Evolutionary conservation across 2,888 invertebrate species (phyloP).

Genomic region (Phaedon cochleariae): DNA sequence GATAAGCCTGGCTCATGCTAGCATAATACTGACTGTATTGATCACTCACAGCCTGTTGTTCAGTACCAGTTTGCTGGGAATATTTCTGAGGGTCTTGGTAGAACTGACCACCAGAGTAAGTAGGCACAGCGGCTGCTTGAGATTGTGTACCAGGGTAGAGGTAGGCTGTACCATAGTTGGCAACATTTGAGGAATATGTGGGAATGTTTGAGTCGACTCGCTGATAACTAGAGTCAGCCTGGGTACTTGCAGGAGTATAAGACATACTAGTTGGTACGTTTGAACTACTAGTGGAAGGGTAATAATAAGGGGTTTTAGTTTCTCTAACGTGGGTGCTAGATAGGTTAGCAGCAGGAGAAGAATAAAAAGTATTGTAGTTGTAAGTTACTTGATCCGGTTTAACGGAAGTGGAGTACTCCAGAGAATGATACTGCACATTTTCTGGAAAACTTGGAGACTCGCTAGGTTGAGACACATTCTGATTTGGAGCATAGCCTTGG

Average conservation of each 20-base stretch:
- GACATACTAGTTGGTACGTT: background rate
- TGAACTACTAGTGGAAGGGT: constrained; percentile 9
- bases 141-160: background rate
- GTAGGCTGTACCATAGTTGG: background rate
- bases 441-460: constrained; percentile 10
- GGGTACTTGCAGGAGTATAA: background rate
- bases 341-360: constrained; percentile 44
- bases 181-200: background rate
- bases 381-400: constrained; percentile 35
- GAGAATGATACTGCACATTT: constrained; percentile 42
- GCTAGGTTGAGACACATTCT: constrained; percentile 17
- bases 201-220: background rate
- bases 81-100: background rate
- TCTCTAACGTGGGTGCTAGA: constrained; percentile 37
- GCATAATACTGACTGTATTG: background rate
- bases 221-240: background rate
- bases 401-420: constrained; percentile 49
- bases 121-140: background rate
- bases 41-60: background rate
- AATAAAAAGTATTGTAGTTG: constrained; percentile 44
- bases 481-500: constrained; percentile 44
- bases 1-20: background rate
- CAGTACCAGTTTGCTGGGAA: background rate
- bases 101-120: background rate
- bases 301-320: constrained; percentile 5